Percentiles rank a stretch among this genome's conserved stretches.
These are phyloP conservation scores for Acipenser oxyrinchus DNA, from an alignment of 2,797 vertebrate species.

Conservation along the genomic window DNA sequence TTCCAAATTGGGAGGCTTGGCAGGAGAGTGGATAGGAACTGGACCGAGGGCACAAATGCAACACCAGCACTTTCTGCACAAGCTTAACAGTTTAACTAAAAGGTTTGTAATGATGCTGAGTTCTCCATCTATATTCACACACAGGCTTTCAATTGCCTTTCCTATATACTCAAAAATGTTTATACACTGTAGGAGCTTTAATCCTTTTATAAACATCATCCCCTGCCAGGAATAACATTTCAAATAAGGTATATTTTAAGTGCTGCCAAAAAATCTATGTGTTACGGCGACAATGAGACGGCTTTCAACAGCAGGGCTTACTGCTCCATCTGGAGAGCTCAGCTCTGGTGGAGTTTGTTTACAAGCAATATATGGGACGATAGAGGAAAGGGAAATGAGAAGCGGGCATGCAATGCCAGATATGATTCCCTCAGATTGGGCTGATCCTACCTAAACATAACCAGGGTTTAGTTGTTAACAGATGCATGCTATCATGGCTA, in stretches of 20 bases:
- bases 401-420: constrained; percentile 35
- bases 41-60: not conserved
- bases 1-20: not conserved
- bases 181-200: not conserved
- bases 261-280: fast-evolving
- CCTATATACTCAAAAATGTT: too few relatives aligned
- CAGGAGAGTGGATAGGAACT: too few relatives aligned
- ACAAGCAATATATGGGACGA: constrained; percentile 5
- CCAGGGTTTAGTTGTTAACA: too few relatives aligned
- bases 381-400: constrained; percentile 20
- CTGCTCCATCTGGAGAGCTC: not conserved
- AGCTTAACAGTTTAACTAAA: not conserved
- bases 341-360: not conserved
- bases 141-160: too few relatives aligned
- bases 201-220: constrained; percentile 12
- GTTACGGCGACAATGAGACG: not conserved
- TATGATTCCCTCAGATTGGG: constrained; percentile 4
- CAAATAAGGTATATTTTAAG: not conserved
- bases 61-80: not conserved
- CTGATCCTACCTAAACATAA: not conserved
- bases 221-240: not conserved
- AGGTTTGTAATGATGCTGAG: too few relatives aligned
- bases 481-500: too few relatives aligned
- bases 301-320: not conserved
- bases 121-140: too few relatives aligned